Percentiles rank a stretch among this genome's conserved stretches.
These are phyloP conservation scores for Plebejus melissa DNA, from an alignment of 2,888 invertebrate genomes.

Conservation along the genomic window DNA sequence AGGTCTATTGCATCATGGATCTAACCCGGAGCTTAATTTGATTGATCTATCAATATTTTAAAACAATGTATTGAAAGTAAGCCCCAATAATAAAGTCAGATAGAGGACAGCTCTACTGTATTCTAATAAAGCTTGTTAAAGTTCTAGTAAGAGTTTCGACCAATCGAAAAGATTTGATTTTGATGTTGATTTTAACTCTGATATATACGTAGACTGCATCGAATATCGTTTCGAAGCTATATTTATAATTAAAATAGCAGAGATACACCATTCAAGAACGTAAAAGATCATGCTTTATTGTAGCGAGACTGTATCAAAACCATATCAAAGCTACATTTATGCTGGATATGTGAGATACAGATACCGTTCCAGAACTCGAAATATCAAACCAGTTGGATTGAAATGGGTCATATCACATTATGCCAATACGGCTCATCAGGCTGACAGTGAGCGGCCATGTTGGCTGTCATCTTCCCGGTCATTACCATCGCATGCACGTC, in stretches of 20 bases:
- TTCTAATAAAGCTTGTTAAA: no score
- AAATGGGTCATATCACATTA: constrained; percentile 25
- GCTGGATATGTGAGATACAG: neutral
- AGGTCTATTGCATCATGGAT: neutral
- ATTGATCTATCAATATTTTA: neutral
- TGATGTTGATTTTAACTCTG: no score
- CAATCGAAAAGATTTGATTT: no score
- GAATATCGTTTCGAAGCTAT: no score
- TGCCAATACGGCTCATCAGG: constrained; percentile 26
- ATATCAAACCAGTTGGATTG: neutral
- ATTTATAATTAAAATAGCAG: no score
- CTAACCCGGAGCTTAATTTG: neutral
- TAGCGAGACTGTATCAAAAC: no score
- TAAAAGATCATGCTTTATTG: no score
- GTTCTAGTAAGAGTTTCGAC: no score
- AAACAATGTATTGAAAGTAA: neutral
- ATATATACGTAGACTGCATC: no score
- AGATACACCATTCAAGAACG: no score
- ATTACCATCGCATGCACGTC: constrained; percentile 74
- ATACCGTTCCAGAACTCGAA: constrained; percentile 2
- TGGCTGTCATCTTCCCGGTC: constrained; percentile 64
- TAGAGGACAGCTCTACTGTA: neutral
- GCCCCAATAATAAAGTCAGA: neutral
- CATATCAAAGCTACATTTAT: neutral
- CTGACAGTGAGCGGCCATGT: constrained; percentile 16